Base-by-base conservation (phyloP, 2,888 invertebrate species). In the Chirona hameri region DNA sequence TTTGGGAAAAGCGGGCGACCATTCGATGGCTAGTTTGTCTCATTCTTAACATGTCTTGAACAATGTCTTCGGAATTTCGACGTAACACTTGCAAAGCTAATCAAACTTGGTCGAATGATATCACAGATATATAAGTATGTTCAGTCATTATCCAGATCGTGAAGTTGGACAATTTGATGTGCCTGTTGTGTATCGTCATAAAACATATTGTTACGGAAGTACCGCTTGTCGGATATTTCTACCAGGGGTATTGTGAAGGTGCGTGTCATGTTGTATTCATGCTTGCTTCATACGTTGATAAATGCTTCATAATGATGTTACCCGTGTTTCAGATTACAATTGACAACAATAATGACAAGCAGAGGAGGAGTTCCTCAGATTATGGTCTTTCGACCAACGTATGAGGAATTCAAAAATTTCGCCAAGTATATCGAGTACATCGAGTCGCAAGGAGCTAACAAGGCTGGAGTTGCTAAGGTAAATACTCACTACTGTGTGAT, bases 351-450 rank as follows among this genome's bases (percentile, higher is more conserved):
- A 18, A 72, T 72, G 72, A 7, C 72, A 10, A 14, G 21, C 31
- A 39, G 39, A 21, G 72, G 72, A 31, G 72, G 72, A 18, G 39
- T 15, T n/a, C 31, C 72, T 29, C 31, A 86, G 81, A 93, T 93
- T 84, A 91, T 91, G 91, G 92, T 93, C 21, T 99, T 99, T 88
- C 92, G 96, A 84, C 99, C 99, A 14, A 98, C 97, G 5, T 94
- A 94, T 92, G 98, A 99, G 81, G 98, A 99, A 88, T 99, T 99
- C 88, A 94, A 95, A 88, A 93, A 99, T 89, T 99, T 99, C 88
- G 91, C 94, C 69, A 94, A 93, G 87, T 99, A 95, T 88, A 89
- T 99, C 31, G 92, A 93, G 84, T 94, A 94, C 86, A 98, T 99
- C 93, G 99, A 99, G 88, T 93, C 94, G 15, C 86, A 90, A 86